Percentiles rank a stretch among this genome's conserved stretches.
Conservation (phyloP, 2,888 invertebrate genomes). For the Drosophila tanythrix region DNA sequence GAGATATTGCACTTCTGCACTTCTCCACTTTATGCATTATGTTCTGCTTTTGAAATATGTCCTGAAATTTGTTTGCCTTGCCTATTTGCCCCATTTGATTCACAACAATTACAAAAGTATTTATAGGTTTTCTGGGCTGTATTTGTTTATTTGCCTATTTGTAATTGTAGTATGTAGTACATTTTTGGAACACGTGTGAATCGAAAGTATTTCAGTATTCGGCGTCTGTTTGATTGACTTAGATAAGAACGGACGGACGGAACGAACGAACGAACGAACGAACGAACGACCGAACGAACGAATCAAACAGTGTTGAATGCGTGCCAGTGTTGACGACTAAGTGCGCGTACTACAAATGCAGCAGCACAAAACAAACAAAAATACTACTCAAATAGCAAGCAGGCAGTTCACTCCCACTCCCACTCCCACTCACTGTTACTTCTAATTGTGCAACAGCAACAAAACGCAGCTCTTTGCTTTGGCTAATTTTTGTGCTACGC, state of each 20-base stretch:
- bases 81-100: background rate
- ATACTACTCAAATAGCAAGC: background rate
- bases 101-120: background rate
- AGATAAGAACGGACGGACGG: constrained; percentile 26
- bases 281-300: background rate
- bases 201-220: constrained; percentile 25
- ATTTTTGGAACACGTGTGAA: constrained; percentile 30
- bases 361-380: background rate
- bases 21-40: background rate
- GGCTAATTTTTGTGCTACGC: constrained; percentile 47
- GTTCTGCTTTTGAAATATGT: background rate
- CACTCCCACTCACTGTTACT: background rate
- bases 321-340: background rate
- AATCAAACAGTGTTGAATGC: background rate
- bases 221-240: constrained; percentile 43
- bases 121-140: background rate
- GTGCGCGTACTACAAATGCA: constrained; percentile 2
- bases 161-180: constrained; percentile 7
- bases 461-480: constrained; percentile 30
- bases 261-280: background rate
- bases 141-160: background rate
- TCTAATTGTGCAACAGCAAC: constrained; percentile 9
- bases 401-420: background rate
- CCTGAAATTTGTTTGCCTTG: background rate
- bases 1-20: background rate